A percentile compares a stretch with the other conserved stretches of the same genome.
These are phyloP conservation scores for Ploceus nigricollis DNA, from an alignment of 2,113 vertebrate genomes.

Conservation along the genomic window DNA sequence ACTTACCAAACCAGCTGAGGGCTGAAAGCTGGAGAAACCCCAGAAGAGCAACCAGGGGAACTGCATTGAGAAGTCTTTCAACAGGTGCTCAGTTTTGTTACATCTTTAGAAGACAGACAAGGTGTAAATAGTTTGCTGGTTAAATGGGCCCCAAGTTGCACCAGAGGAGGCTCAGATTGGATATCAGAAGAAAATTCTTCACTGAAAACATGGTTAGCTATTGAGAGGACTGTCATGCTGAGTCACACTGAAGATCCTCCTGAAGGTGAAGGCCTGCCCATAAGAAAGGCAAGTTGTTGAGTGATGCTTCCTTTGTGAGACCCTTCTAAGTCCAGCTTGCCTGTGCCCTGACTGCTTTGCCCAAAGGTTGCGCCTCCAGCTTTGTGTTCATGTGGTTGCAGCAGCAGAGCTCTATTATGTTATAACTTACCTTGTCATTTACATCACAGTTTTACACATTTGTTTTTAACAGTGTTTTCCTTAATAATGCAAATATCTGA, in stretches of 20 bases:
- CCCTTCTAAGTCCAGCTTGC: neutral
- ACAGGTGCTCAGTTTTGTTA: neutral
- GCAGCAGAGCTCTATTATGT: neutral
- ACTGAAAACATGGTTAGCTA: neutral
- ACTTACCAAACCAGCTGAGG: neutral
- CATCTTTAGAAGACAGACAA: neutral
- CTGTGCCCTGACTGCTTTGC: neutral
- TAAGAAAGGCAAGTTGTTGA: neutral
- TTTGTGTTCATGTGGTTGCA: accelerated
- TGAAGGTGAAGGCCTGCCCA: neutral
- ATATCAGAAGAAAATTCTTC: neutral
- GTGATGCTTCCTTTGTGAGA: neutral
- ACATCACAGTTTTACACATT: neutral
- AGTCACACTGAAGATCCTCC: neutral
- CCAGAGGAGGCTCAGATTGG: neutral
- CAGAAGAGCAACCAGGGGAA: neutral
- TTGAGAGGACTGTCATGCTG: accelerated
- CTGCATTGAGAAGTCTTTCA: neutral
- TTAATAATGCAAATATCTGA: neutral
- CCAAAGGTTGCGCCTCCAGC: neutral
- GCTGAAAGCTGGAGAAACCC: neutral
- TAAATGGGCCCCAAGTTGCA: accelerated
- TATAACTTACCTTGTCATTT: accelerated
- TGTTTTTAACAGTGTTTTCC: neutral
- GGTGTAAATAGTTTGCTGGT: neutral